These are phyloP conservation scores for Neotoma lepida DNA, from an alignment of 2,113 vertebrate genomes.

Conservation along the genomic window DNA sequence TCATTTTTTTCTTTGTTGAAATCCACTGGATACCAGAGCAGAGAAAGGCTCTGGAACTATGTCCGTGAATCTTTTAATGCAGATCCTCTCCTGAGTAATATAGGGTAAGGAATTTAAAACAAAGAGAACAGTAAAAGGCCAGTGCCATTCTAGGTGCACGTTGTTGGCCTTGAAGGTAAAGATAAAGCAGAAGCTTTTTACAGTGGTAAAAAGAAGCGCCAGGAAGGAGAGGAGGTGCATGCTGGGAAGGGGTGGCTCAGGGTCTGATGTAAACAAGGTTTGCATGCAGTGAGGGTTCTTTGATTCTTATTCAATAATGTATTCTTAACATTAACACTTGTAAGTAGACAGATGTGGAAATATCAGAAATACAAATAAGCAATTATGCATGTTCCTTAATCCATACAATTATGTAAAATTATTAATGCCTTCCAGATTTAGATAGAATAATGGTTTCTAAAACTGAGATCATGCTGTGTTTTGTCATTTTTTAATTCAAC, in stretches of 20 bases:
- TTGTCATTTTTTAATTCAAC: background rate
- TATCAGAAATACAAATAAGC: background rate
- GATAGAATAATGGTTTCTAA: background rate
- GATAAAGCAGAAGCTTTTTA: background rate
- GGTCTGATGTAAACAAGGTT: background rate
- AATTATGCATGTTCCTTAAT: background rate
- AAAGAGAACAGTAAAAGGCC: background rate
- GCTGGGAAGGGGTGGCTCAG: background rate
- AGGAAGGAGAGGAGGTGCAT: background rate
- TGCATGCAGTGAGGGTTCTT: background rate
- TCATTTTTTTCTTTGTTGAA: background rate
- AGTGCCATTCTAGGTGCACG: background rate
- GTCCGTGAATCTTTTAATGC: background rate
- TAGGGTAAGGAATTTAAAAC: background rate
- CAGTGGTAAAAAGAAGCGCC: background rate
- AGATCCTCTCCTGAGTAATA: background rate
- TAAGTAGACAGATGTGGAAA: constrained; percentile 42
- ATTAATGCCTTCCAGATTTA: background rate
- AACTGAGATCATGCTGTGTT: background rate
- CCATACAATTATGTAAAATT: background rate
- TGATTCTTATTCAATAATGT: background rate
- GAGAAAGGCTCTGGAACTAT: background rate
- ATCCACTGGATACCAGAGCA: background rate
- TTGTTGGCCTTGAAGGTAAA: background rate
- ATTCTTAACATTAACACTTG: constrained; percentile 10